Base-by-base conservation (phyloP, 2,797 vertebrate species). In the Epinephelus awoara region DNA sequence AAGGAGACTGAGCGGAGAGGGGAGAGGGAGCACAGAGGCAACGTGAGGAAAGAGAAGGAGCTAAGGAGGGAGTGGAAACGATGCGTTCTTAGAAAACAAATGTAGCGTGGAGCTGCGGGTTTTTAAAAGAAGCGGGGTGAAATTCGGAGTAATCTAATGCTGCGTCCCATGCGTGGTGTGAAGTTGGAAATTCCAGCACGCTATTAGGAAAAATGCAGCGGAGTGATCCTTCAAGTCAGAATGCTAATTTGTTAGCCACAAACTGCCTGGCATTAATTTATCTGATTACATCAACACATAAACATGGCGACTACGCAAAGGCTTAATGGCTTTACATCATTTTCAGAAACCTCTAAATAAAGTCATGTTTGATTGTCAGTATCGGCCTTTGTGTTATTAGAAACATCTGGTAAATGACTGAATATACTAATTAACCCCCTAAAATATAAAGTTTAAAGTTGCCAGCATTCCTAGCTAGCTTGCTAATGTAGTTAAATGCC, bases 51-150 rank as follows among this genome's bases (percentile, higher is more conserved):
- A 25, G 68, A 80, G 21, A 59, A 25, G 44, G n/a, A 66, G 56
- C 62, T 76, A 51, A 34, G 61, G 61, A 67, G 29, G 34, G 29
- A 82, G 18, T 40, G 59, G 68, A 79, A 85, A 88, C 18, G 18
- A 77, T 52, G 55, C 58, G 61, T 82, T 86, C 79, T 77, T 67
- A 69, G 75, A 75, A 79, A 83, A 81, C 55, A 72, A 84, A 71
- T 69, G 50, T 23, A 66, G 63, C 25, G 19, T 11, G 12, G 42
- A 52, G 74, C 58, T 49, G 51, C 6, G 13, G 51, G n/a, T 27
- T 66, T 78, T 77, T 27, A 47, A 50, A 47, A 38, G 17, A 72
- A 63, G 29, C 72, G 50, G 54, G 56, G 29, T 70, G 64, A 59
- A 19, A 29, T 38, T 25, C n/a, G 27, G 54, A 70, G 51, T 69